A percentile compares a stretch with the other conserved stretches of the same genome.
Conservation (phyloP, 1,140 invertebrate species). For the Drosophila littoralis region DNA sequence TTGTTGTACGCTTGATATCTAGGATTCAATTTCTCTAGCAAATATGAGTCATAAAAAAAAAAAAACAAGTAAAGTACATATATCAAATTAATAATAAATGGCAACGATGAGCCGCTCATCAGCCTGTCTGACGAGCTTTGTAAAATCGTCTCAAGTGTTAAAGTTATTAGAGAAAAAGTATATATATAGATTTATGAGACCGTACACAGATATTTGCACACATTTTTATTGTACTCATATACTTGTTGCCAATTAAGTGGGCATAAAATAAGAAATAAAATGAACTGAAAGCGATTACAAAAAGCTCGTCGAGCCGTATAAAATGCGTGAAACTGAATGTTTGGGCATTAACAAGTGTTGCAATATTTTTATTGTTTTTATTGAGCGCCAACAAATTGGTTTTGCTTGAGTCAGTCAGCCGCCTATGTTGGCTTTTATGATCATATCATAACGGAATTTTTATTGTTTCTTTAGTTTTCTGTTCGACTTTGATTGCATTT, state of each 20-base stretch:
- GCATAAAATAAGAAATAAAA: constrained; percentile 2
- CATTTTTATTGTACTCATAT: constrained; percentile 9
- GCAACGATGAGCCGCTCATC: background rate
- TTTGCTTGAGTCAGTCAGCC: constrained; percentile 52
- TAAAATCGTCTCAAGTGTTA: background rate
- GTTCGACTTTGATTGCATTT: constrained; percentile 63
- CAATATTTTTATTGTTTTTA: constrained; percentile 72
- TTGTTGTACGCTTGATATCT: too few species aligned
- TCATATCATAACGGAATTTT: constrained; percentile 73
- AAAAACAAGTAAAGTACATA: background rate
- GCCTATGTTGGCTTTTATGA: constrained; percentile 53
- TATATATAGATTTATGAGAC: background rate
- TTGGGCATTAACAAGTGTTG: constrained; percentile 59
- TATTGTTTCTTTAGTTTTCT: constrained; percentile 68
- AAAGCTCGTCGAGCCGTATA: constrained; percentile 7
- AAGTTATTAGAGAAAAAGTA: background rate
- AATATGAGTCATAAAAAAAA: background rate
- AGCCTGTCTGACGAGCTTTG: background rate
- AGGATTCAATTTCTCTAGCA: background rate
- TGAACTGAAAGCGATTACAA: constrained; percentile 17
- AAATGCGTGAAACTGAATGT: constrained; percentile 27
- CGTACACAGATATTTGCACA: constrained; percentile 6
- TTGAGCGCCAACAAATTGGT: constrained; percentile 66
- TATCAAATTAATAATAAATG: constrained; percentile 1
- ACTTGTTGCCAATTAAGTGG: constrained; percentile 12